These are phyloP conservation scores for Xiphias gladius DNA, from an alignment of 2,113 vertebrate species.

Conservation along the genomic window DNA sequence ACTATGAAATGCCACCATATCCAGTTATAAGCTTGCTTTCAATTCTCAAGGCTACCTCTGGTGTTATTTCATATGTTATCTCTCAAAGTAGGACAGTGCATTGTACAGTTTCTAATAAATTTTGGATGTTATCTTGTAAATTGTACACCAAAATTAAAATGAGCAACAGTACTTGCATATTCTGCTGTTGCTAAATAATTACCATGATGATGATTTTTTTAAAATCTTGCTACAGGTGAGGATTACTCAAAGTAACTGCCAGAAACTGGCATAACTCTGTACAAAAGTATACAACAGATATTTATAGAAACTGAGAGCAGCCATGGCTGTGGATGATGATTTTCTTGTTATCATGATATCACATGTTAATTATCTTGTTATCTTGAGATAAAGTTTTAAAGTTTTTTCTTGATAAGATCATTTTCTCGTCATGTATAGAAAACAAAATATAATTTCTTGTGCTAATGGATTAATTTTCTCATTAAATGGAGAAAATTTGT, in stretches of 20 bases:
- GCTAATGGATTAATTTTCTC: not conserved
- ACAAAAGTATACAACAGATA: not conserved
- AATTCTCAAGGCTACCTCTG: conserved; percentile 3
- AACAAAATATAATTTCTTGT: not conserved
- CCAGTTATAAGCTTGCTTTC: conserved; percentile 16
- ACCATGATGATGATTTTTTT: not conserved
- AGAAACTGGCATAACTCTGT: not conserved
- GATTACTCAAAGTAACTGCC: not conserved
- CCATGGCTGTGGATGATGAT: not conserved
- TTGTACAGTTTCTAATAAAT: conserved; percentile 5
- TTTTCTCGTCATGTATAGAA: not conserved
- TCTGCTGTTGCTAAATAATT: not conserved
- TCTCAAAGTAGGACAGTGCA: not conserved
- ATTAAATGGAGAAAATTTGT: not conserved
- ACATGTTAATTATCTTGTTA: conserved; percentile 5
- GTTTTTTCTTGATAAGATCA: conserved; percentile 1
- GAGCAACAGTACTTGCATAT: not conserved
- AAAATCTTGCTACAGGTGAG: not conserved
- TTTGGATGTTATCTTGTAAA: not conserved
- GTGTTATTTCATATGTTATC: not conserved
- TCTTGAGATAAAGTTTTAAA: not conserved
- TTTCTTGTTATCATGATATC: not conserved
- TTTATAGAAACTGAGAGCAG: not conserved
- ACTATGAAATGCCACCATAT: not conserved
- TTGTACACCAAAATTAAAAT: not conserved